Percentiles rank a stretch among this genome's conserved stretches.
phyloP scores from a whole-genome alignment of 2,113 vertebrate genomes.

The Protomyctophum bolini region DNA sequence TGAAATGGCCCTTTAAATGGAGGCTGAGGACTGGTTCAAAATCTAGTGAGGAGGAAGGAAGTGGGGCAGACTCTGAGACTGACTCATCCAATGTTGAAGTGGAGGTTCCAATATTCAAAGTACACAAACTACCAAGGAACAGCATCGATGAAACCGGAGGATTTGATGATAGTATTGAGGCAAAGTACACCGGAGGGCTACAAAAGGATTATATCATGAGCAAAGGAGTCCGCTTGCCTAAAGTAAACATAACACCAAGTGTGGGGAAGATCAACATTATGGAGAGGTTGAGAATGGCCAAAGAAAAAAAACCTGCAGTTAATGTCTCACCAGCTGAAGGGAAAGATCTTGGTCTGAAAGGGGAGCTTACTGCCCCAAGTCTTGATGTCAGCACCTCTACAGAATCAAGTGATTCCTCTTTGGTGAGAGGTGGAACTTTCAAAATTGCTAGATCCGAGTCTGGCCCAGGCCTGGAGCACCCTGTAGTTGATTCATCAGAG shows the following conservation, averaged over 20 bases:
- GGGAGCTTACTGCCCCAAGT: conserved; percentile 8
- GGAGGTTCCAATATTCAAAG: conserved; percentile 68
- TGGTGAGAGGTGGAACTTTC: conserved; percentile 68
- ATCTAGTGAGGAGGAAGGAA: conserved; percentile 16
- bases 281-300: conserved; percentile 68
- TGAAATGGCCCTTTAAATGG: conserved; percentile 65
- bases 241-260: conserved; percentile 36
- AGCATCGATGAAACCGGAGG: conserved; percentile 24
- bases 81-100: conserved; percentile 22
- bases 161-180: conserved; percentile 10
- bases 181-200: conserved; percentile 39
- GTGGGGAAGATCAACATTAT: conserved; percentile 59
- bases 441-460: conserved; percentile 65
- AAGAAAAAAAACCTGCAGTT: conserved; percentile 29
- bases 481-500: conserved; percentile 31
- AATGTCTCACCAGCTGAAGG: conserved; percentile 24
- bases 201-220: conserved; percentile 57
- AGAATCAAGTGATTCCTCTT: conserved; percentile 33
- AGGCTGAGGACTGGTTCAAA: conserved; percentile 32
- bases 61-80: conserved; percentile 14
- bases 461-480: conserved; percentile 16
- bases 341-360: conserved; percentile 34
- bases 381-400: conserved; percentile 14
- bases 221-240: conserved; percentile 59
- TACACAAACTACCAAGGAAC: conserved; percentile 63